phyloP scores from a whole-genome alignment of 1,140 invertebrate species.

The Epicauta chinensis region DNA sequence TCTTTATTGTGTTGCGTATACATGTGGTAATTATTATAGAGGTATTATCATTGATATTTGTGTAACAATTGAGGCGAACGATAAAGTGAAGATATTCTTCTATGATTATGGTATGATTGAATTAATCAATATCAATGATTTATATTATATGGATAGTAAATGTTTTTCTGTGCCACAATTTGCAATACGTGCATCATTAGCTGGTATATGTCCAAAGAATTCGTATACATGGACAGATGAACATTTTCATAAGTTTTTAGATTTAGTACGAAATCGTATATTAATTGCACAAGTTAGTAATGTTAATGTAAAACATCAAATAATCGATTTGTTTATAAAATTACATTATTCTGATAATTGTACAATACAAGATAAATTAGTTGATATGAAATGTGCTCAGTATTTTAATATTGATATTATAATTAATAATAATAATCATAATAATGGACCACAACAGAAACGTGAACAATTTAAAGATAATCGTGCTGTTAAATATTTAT shows the following conservation, averaged over 20 bases:
- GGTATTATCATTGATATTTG: background rate
- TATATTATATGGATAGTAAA: slow-evolving; percentile 1
- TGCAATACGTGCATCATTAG: slow-evolving; percentile 1
- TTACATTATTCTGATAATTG: background rate
- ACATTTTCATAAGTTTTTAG: background rate
- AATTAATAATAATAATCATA: no score
- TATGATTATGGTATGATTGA: slow-evolving; percentile 1
- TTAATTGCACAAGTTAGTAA: background rate
- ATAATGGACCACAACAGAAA: no score
- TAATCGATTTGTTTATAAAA: background rate
- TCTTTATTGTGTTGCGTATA: background rate
- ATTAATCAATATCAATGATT: slow-evolving; percentile 1
- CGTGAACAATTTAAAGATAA: background rate
- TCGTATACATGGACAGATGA: background rate
- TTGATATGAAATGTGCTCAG: background rate
- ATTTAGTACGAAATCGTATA: background rate
- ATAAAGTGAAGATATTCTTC: slow-evolving; percentile 2
- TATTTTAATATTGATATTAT: background rate
- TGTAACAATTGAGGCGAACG: background rate
- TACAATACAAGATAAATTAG: background rate
- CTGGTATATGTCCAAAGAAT: slow-evolving; percentile 1
- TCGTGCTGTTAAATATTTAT: background rate
- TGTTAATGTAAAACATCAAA: background rate
- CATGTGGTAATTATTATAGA: background rate
- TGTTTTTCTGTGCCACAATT: background rate